Evolutionary conservation across 2,113 vertebrate species (phyloP), one percentile per base, ranked within the genome.

Genomic region (Petromus typicus): DNA sequence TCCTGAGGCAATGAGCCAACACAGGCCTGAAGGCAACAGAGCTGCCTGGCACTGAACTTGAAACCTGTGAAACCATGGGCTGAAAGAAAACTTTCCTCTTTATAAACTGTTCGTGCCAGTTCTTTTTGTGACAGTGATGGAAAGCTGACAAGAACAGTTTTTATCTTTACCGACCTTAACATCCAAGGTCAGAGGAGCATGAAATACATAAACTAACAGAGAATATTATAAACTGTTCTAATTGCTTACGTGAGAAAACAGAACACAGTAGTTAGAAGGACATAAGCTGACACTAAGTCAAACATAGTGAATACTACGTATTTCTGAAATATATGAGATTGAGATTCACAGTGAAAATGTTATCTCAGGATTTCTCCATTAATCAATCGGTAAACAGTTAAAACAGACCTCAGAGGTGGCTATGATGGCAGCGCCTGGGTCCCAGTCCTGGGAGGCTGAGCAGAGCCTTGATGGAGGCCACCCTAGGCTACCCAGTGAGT

Each of bases 311-410:
- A 37, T 73, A 11, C 9, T 67, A 84, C 4, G 12, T 51, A 89
- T 25, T 56, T 86, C 30, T 22, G 61, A 90, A 87, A 93, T 86
- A 23, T 23, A 20, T 20, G 7, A 10, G 17, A 56, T 18, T 75
- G 18, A 88, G 64, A 82, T n/a, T 67, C 66, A 84, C 40, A 89
- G 22, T 64, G 25, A 86, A 94, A 95, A 94, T 30, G 12, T 40
- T 54, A 71, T 64, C 37, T 92, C 66, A 82, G 56, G 66, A 90
- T 81, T 76, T 82, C 7, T 18, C 59, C 25, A 86, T 43, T 63
- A 95, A 92, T 73, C 30, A 86, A 94, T 34, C 67, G 86, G 2
- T 40, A 18, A 93, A 69, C 1, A 23, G 5, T 9, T 59, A 14
- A 78, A 54, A 81, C 57, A 86, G 89, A 95, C 18, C 86, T 51